Evolutionary conservation across 2,797 vertebrate species (phyloP), one percentile per base, ranked within the genome.

Genomic region (Sebastes nivosus): DNA sequence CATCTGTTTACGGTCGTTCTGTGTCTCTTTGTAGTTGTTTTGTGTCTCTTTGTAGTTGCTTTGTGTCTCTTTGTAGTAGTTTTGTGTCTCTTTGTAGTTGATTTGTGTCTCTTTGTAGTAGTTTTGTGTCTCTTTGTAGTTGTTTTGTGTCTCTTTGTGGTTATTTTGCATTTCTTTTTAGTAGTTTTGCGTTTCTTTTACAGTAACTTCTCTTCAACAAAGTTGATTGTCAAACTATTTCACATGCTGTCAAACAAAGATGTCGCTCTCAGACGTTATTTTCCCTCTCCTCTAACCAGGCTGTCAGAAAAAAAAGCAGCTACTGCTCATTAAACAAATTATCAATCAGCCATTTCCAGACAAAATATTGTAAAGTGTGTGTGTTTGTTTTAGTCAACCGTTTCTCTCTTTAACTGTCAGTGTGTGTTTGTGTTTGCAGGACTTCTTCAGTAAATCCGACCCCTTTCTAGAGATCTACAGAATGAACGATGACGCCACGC

Each of bases 371-470:
- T 54, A 8, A 8, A n/a, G 24, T 58, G 12, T 16, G 25, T 27
- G 5, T 25, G 54, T 24, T 55, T 57, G 24, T 58, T 34, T 63
- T 24, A 14, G n/a, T 24, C 12, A 24, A 24, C 16, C 6, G 2
- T 64, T 46, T 46, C 22, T 24, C n/a, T 12, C 20, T 34, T 34
- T 63, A 22, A 36, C 27, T 0, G n/a, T 55, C 4, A 9, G 52
- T 34, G 18, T 77, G 54, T 84, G 7, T 92, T 63, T 22, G 83
- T 86, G 79, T 52, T 86, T 94, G 83, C 80, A 99, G 98, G 98
- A 99, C 94, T 99, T 99, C 93, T 99, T 99, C 96, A 99, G 96
- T 91, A 99, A 99, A 92, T 99, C 98, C 0, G 98, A 99, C 89
- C 98, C 98, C 1, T 99, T 99, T 84, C 95, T 99, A 93, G 98